These are phyloP conservation scores for Meloidogyne chitwoodi DNA, from an alignment of 1,140 invertebrate genomes.

Conservation along the genomic window DNA sequence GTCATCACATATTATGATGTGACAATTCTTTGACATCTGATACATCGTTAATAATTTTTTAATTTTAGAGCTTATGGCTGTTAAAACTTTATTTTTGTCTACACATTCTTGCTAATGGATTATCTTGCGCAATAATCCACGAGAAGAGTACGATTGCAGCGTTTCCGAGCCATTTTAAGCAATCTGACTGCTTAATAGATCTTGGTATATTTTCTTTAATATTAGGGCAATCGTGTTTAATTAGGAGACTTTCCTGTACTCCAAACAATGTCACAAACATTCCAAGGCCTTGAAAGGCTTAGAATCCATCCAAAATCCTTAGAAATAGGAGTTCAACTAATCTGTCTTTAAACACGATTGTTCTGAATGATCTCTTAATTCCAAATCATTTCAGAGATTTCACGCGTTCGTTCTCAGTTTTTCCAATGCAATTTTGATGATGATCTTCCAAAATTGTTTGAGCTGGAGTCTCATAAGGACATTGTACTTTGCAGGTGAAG, in stretches of 20 bases:
- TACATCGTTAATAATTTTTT: too few species aligned
- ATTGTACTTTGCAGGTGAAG: conserved; percentile 92
- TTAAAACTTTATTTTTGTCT: not conserved
- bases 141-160: conserved; percentile 10
- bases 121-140: conserved; percentile 19
- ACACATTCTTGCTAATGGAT: conserved; percentile 6
- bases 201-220: conserved; percentile 18
- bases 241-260: too few species aligned
- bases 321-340: too few species aligned
- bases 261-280: too few species aligned
- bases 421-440: conserved; percentile 96
- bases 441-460: conserved; percentile 86
- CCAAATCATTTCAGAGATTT: conserved; percentile 78
- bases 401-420: conserved; percentile 87
- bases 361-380: not conserved
- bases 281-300: too few species aligned
- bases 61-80: not conserved
- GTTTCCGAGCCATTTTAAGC: conserved; percentile 29
- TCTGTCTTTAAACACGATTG: too few species aligned
- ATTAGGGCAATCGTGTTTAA: too few species aligned
- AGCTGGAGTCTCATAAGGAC: conserved; percentile 74
- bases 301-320: too few species aligned
- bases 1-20: too few species aligned
- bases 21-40: too few species aligned
- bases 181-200: conserved; percentile 32